phyloP scores from a whole-genome alignment of 1,140 invertebrate species.

The Bombus waltoni region DNA sequence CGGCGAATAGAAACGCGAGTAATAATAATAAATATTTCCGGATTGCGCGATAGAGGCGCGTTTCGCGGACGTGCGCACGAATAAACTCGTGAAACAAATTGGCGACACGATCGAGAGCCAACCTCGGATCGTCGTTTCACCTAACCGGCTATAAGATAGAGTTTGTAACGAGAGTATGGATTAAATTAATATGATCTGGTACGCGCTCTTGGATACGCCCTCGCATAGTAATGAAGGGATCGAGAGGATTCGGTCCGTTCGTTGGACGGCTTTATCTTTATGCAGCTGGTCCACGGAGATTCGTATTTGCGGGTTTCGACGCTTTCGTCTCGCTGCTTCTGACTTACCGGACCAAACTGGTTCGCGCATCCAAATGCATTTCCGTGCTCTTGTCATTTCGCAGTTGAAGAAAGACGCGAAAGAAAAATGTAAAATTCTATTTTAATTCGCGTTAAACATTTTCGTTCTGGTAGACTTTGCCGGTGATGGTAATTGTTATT shows the following conservation, averaged over 20 bases:
- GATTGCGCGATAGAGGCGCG: not conserved
- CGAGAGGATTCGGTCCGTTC: conserved; percentile 22
- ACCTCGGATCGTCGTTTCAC: conserved; percentile 8
- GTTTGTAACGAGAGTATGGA: conserved; percentile 42
- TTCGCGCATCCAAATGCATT: not conserved
- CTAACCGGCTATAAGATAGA: conserved; percentile 22
- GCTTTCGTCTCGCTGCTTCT: conserved; percentile 9
- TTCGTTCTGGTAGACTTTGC: no score
- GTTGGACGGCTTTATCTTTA: conserved; percentile 34
- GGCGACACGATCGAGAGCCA: not conserved
- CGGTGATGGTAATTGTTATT: no score
- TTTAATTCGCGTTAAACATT: no score
- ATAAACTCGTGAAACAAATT: conserved; percentile 39
- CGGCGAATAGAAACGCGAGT: conserved; percentile 48
- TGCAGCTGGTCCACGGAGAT: conserved; percentile 1
- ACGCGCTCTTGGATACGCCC: conserved; percentile 23
- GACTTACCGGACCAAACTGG: not conserved
- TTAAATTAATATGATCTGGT: conserved; percentile 55
- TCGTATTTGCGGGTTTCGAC: not conserved
- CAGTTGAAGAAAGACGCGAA: no score
- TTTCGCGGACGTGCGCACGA: not conserved
- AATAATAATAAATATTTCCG: conserved; percentile 63
- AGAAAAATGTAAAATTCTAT: no score
- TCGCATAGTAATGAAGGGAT: conserved; percentile 48
- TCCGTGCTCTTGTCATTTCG: no score